A percentile compares a stretch with the other conserved stretches of the same genome.
Evolutionary conservation across 2,888 invertebrate species (phyloP).

Genomic region (Poecilus cupreus): DNA sequence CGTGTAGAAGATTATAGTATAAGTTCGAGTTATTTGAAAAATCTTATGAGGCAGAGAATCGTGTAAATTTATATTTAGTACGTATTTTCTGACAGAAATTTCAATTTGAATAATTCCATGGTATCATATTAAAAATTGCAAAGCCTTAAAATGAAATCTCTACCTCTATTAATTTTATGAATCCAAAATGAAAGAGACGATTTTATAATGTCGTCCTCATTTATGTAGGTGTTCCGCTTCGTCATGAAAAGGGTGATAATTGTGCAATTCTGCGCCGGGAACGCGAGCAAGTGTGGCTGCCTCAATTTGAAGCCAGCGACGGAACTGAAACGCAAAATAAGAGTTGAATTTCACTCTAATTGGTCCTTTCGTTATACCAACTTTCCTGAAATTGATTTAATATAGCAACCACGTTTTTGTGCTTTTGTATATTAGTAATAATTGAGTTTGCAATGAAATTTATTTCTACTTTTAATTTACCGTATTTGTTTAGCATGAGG

Average conservation of each 20-base stretch:
- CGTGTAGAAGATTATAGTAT: too few relatives aligned
- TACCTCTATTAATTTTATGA: neutral
- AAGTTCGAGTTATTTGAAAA: too few relatives aligned
- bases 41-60: too few relatives aligned
- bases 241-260: constrained; percentile 20
- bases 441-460: neutral
- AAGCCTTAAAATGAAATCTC: neutral
- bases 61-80: too few relatives aligned
- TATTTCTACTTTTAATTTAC: too few relatives aligned
- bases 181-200: neutral
- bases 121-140: too few relatives aligned
- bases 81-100: too few relatives aligned
- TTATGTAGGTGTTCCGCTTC: neutral
- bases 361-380: constrained; percentile 23
- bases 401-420: neutral
- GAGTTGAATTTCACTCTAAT: constrained; percentile 26
- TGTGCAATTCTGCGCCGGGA: constrained; percentile 2
- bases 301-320: neutral
- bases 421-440: neutral
- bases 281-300: neutral
- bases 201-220: neutral
- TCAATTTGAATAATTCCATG: too few relatives aligned
- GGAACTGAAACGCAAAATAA: constrained; percentile 15
- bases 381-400: constrained; percentile 11
- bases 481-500: too few relatives aligned